These are phyloP conservation scores for Enteromius thamalakanensis DNA, from an alignment of 2,797 vertebrate species.

Conservation along the genomic window DNA sequence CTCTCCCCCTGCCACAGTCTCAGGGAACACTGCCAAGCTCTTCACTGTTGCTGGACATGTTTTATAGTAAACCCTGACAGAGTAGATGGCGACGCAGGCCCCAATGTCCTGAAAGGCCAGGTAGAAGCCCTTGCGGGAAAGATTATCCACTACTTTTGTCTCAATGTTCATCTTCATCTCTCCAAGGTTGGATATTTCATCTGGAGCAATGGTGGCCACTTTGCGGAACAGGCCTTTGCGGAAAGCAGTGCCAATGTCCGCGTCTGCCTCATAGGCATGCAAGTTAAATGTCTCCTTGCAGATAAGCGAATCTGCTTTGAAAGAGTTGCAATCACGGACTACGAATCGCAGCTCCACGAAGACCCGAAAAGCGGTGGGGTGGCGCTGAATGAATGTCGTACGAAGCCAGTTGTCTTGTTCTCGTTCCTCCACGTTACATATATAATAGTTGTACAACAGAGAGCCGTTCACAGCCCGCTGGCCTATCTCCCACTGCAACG, in stretches of 20 bases:
- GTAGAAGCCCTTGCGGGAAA: conserved; percentile 90
- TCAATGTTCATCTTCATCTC: conserved; percentile 89
- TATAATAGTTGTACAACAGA: conserved; percentile 90
- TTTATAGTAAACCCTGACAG: conserved; percentile 92
- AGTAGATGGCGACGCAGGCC: conserved; percentile 89
- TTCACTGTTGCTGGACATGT: conserved; percentile 83
- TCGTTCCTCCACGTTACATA: conserved; percentile 89
- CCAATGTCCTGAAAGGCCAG: conserved; percentile 96
- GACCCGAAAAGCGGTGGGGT: conserved; percentile 83
- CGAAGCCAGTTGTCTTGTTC: conserved; percentile 99
- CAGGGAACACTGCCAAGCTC: conserved; percentile 84
- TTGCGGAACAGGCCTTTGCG: conserved; percentile 91
- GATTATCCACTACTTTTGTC: conserved; percentile 85
- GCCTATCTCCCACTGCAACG: conserved; percentile 89
- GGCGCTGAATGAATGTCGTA: conserved; percentile 95
- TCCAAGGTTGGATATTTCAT: conserved; percentile 86
- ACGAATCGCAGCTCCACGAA: conserved; percentile 94
- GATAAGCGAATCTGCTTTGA: conserved; percentile 80
- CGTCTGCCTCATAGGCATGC: conserved; percentile 87
- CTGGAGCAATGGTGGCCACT: conserved; percentile 92
- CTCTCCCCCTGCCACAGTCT: conserved; percentile 87
- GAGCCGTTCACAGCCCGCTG: conserved; percentile 88
- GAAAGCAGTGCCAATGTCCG: conserved; percentile 94
- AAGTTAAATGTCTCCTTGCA: conserved; percentile 99
- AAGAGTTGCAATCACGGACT: conserved; percentile 95